Conservation (phyloP, 2,888 invertebrate genomes). For the Athrips mouffetella region DNA sequence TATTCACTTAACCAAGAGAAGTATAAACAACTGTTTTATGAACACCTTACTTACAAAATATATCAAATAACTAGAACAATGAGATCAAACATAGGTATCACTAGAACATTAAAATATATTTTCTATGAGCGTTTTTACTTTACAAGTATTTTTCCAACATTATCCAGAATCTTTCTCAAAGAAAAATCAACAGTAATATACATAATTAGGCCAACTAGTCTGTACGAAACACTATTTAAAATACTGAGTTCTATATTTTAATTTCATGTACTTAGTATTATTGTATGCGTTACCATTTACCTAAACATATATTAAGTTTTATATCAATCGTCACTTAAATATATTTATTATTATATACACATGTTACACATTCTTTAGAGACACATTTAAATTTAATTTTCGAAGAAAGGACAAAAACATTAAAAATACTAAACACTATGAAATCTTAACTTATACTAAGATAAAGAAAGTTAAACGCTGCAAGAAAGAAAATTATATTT, state of each 20-base stretch:
- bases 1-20: conserved; percentile 47
- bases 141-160: not conserved
- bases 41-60: conserved; percentile 28
- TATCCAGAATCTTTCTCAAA: not conserved
- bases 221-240: conserved; percentile 47
- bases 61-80: conserved; percentile 3
- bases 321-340: too few species aligned
- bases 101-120: not conserved
- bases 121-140: not conserved
- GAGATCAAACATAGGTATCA: not conserved
- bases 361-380: too few species aligned
- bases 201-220: conserved; percentile 37
- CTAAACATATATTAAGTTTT: conserved; percentile 8
- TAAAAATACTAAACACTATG: too few species aligned
- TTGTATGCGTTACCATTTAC: conserved; percentile 13
- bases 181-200: conserved; percentile 22
- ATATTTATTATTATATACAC: too few species aligned
- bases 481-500: too few species aligned
- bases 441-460: too few species aligned
- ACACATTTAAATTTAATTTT: too few species aligned
- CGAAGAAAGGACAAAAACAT: too few species aligned
- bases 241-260: conserved; percentile 24
- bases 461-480: too few species aligned
- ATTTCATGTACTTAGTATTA: conserved; percentile 18
- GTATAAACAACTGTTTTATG: conserved; percentile 44